These are phyloP conservation scores for Eilema sororculum DNA, from an alignment of 2,888 invertebrate genomes.

Conservation along the genomic window DNA sequence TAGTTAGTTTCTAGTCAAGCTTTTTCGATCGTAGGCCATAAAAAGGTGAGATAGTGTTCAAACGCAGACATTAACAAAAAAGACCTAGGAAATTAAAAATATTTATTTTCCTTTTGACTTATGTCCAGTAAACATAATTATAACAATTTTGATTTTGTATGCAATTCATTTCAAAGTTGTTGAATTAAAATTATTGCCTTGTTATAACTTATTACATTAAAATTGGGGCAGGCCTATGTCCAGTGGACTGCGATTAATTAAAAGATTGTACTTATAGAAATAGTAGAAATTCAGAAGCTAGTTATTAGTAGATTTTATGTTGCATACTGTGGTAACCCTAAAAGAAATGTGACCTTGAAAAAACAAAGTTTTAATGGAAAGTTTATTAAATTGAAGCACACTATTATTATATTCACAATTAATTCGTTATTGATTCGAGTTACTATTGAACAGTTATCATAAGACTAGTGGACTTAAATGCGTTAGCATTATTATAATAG, in stretches of 20 bases:
- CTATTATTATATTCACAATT: conserved; percentile 50
- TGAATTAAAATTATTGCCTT: neutral
- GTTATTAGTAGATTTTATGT: neutral
- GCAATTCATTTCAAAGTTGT: neutral
- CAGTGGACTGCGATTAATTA: too few species aligned
- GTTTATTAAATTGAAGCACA: conserved; percentile 27
- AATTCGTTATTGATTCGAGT: conserved; percentile 30
- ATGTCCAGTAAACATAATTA: neutral
- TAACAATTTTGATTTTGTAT: neutral
- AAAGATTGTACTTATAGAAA: too few species aligned
- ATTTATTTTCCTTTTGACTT: neutral
- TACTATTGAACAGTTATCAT: conserved; percentile 57
- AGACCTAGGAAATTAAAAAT: neutral
- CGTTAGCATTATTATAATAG: conserved; percentile 42
- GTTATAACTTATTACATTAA: neutral
- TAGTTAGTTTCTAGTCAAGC: neutral
- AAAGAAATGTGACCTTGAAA: conserved; percentile 8
- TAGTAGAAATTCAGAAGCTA: neutral
- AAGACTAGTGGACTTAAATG: conserved; percentile 81
- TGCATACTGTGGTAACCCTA: conserved; percentile 6
- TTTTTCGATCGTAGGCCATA: neutral
- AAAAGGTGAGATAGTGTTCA: neutral
- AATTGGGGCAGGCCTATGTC: too few species aligned
- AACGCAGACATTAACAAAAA: neutral
- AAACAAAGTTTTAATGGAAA: conserved; percentile 5